These are phyloP conservation scores for Lucinisca nassula DNA, from an alignment of 2,888 invertebrate species.

Conservation along the genomic window DNA sequence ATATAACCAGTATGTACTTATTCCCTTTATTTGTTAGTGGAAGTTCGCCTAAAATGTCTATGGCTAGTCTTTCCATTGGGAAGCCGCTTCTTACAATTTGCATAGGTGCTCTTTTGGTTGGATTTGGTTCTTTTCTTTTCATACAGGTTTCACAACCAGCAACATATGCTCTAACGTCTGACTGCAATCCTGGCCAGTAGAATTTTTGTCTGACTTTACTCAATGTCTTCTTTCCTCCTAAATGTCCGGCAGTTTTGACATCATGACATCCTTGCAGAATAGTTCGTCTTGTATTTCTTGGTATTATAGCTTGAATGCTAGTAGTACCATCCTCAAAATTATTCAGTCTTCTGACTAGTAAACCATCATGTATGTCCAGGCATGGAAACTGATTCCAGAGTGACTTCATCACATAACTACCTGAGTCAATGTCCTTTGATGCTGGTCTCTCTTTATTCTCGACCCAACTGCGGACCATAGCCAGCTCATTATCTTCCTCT, in stretches of 20 bases:
- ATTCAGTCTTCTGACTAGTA: too few species aligned
- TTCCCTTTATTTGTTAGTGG: constrained; percentile 1
- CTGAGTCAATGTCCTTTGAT: neutral
- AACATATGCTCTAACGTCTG: neutral
- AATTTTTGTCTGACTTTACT: neutral
- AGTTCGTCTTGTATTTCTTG: too few species aligned
- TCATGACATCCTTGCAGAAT: neutral
- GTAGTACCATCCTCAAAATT: too few species aligned
- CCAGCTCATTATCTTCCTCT: neutral
- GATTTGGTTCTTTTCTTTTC: neutral
- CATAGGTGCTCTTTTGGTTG: constrained; percentile 18
- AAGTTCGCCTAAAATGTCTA: constrained; percentile 27
- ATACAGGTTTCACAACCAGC: constrained; percentile 13
- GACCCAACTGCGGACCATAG: neutral
- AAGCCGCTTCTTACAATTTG: constrained; percentile 3
- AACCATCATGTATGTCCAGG: neutral
- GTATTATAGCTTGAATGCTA: too few species aligned
- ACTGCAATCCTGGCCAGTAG: constrained; percentile 12
- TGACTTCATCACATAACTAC: neutral
- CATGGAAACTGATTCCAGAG: neutral
- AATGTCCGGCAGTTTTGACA: neutral
- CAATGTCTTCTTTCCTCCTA: constrained; percentile 4
- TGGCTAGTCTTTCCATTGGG: constrained; percentile 21
- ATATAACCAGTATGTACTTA: neutral
- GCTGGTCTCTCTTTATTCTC: neutral